Conservation (phyloP, 1,140 invertebrate species). For the Plectrocnemia conspersa region DNA sequence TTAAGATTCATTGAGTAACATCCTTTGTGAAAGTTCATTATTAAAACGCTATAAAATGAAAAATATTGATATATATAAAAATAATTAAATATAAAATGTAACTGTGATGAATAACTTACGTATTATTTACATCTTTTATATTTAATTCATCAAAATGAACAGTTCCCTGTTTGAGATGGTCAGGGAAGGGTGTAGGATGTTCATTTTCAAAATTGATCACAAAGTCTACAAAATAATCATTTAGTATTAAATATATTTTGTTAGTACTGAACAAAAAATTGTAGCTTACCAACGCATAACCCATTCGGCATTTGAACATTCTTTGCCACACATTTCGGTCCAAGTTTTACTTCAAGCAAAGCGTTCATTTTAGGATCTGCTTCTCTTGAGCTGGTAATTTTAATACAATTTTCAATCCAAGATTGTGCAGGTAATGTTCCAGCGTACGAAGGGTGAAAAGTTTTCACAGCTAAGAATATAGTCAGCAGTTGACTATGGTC, state of each 20-base stretch:
- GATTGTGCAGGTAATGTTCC: conserved; percentile 39
- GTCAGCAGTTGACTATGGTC: conserved; percentile 51
- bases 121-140: neutral
- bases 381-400: conserved; percentile 1
- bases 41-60: conserved; percentile 19
- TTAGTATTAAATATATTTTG: neutral
- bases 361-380: conserved; percentile 4
- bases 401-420: conserved; percentile 1
- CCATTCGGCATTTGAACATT: conserved; percentile 17
- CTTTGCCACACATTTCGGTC: conserved; percentile 12
- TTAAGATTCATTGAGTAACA: conserved; percentile 21
- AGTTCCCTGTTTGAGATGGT: too few species aligned
- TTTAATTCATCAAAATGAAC: neutral
- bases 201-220: neutral
- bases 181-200: neutral
- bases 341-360: conserved; percentile 7
- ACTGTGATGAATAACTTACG: neutral
- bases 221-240: neutral
- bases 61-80: neutral
- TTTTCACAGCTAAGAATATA: conserved; percentile 53
- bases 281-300: conserved; percentile 17
- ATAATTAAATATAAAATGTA: neutral
- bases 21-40: conserved; percentile 17
- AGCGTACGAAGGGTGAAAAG: conserved; percentile 49
- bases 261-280: neutral